Evolutionary conservation across 2,888 invertebrate species (phyloP).

Genomic region (Rapana venosa): DNA sequence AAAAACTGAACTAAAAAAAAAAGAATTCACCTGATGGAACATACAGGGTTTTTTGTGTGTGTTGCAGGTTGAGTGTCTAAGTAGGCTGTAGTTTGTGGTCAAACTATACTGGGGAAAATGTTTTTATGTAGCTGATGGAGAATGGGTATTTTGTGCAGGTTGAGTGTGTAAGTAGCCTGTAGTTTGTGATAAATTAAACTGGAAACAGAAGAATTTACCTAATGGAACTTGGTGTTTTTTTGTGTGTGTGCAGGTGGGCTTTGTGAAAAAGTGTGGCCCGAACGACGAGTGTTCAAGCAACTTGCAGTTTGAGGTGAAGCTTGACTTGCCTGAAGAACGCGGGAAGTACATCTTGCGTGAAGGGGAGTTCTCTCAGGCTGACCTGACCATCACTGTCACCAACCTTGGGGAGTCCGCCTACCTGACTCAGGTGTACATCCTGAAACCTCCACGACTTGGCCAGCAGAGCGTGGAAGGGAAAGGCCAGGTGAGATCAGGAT

Average conservation of each 20-base stretch:
- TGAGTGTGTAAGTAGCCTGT: too few relatives aligned
- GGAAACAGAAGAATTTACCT: too few relatives aligned
- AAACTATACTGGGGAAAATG: background rate
- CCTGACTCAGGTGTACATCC: slow-evolving; percentile 64
- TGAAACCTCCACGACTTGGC: slow-evolving; percentile 57
- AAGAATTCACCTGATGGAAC: too few relatives aligned
- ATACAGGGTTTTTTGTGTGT: too few relatives aligned
- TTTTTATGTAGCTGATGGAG: too few relatives aligned
- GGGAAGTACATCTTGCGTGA: slow-evolving; percentile 79
- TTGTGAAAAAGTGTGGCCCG: slow-evolving; percentile 89
- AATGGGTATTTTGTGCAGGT: background rate
- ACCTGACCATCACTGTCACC: slow-evolving; percentile 86
- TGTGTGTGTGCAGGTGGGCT: slow-evolving; percentile 82
- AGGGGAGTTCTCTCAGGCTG: slow-evolving; percentile 88
- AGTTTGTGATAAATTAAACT: too few relatives aligned
- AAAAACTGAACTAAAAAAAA: too few relatives aligned
- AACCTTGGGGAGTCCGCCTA: slow-evolving; percentile 86
- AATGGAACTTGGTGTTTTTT: too few relatives aligned
- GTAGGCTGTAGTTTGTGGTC: too few relatives aligned
- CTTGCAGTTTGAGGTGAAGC: slow-evolving; percentile 81
- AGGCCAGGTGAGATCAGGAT: slow-evolving; percentile 38
- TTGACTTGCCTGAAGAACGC: slow-evolving; percentile 51
- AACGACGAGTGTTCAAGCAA: slow-evolving; percentile 93
- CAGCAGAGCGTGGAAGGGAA: slow-evolving; percentile 51
- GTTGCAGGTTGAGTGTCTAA: too few relatives aligned